Conservation (phyloP, 2,113 vertebrate species). For the Misgurnus mizolepis region DNA sequence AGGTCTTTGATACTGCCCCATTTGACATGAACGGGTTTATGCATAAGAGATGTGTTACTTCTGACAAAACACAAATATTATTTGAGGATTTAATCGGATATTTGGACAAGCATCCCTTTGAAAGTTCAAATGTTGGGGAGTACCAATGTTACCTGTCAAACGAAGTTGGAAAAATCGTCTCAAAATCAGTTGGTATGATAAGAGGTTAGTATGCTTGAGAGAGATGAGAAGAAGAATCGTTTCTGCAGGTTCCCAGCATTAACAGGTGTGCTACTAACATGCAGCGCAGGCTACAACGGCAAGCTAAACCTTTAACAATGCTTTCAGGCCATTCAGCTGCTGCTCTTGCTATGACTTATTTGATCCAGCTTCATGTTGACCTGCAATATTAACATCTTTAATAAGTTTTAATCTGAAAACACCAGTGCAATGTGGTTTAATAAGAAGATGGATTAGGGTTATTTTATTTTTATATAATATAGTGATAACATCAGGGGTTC, state of each 20-base stretch:
- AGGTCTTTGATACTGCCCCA: slow-evolving; percentile 84
- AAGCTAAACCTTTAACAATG: slow-evolving; percentile 46
- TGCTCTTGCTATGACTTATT: slow-evolving; percentile 36
- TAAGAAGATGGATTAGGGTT: not conserved
- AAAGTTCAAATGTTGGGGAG: slow-evolving; percentile 87
- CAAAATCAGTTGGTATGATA: slow-evolving; percentile 78
- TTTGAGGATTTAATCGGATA: slow-evolving; percentile 80
- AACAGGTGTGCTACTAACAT: slow-evolving; percentile 53
- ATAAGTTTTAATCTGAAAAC: not conserved
- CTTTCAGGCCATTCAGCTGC: slow-evolving; percentile 17
- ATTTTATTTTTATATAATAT: too few relatives aligned
- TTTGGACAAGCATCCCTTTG: slow-evolving; percentile 89
- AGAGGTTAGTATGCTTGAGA: slow-evolving; percentile 85
- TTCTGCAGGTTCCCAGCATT: slow-evolving; percentile 30
- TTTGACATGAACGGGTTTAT: slow-evolving; percentile 91
- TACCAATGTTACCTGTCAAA: slow-evolving; percentile 90
- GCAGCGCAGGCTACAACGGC: slow-evolving; percentile 30
- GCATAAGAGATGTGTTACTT: slow-evolving; percentile 84
- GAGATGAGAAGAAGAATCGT: slow-evolving; percentile 16
- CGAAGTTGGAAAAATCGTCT: slow-evolving; percentile 85
- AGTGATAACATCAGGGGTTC: not conserved
- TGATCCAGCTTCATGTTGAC: slow-evolving; percentile 4
- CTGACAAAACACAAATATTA: slow-evolving; percentile 88
- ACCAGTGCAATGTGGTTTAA: not conserved
- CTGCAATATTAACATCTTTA: slow-evolving; percentile 49